A percentile compares a stretch with the other conserved stretches of the same genome.
Conservation (phyloP, 2,797 vertebrate genomes). For the Petrocephalus schoutedeni region DNA sequence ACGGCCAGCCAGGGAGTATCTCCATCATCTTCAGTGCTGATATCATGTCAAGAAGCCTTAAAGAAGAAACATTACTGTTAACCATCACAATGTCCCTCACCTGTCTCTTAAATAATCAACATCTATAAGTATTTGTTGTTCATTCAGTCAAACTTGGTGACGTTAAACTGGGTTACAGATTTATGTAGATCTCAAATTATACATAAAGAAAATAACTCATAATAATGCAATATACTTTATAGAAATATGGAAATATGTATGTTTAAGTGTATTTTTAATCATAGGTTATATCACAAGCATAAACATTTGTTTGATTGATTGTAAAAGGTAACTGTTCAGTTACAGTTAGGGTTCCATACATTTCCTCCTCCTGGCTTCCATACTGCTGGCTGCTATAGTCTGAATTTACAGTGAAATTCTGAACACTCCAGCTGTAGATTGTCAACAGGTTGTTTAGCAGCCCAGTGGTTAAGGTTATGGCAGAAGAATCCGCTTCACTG, state of each 20-base stretch:
- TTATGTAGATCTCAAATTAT: neutral
- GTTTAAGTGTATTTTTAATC: neutral
- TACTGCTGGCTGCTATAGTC: conserved; percentile 44
- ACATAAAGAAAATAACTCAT: neutral
- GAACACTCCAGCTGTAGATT: conserved; percentile 1
- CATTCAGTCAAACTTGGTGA: neutral
- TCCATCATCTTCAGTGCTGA: conserved; percentile 46
- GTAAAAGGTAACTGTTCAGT: neutral
- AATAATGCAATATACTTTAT: neutral
- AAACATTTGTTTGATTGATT: too few species aligned
- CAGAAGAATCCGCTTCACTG: conserved; percentile 46
- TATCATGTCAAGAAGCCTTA: conserved; percentile 55
- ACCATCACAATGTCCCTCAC: neutral
- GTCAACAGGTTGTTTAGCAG: conserved; percentile 48
- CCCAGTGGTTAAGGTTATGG: conserved; percentile 48
- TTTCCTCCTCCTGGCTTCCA: conserved; percentile 50
- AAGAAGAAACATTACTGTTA: conserved; percentile 1
- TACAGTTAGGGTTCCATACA: conserved; percentile 42
- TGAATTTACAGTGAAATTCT: conserved; percentile 15
- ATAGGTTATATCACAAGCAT: neutral
- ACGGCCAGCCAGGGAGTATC: conserved; percentile 44
- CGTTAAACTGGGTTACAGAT: neutral
- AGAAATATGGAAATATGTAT: neutral
- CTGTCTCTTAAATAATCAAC: neutral
- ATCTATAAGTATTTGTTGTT: neutral